A percentile compares a stretch with the other conserved stretches of the same genome.
phyloP scores from a whole-genome alignment of 2,888 invertebrate species.

The Marasmarcha lunaedactyla region DNA sequence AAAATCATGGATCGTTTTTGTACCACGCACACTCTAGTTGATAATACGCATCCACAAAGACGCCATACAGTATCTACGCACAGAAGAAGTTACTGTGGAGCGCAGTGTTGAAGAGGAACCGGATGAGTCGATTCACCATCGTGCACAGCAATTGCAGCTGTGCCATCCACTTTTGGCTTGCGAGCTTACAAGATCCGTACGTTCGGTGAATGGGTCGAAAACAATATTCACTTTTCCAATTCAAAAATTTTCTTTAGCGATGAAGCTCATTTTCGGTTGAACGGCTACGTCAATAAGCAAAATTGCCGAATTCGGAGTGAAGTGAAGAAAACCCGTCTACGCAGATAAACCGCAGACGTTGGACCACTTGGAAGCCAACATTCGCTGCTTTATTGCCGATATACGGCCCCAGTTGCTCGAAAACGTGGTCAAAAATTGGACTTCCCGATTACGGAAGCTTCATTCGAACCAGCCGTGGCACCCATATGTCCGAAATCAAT shows the following conservation, averaged over 20 bases:
- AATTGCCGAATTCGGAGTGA: too few species aligned
- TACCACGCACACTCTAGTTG: too few species aligned
- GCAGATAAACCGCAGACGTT: too few species aligned
- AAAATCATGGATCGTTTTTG: too few species aligned
- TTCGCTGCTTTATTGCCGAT: conserved; percentile 15
- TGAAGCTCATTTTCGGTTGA: too few species aligned
- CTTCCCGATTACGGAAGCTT: conserved; percentile 17
- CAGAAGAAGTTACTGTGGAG: conserved; percentile 14
- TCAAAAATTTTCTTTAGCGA: too few species aligned
- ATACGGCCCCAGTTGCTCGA: conserved; percentile 10
- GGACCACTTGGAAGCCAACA: conserved; percentile 8
- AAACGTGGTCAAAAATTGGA: conserved; percentile 19
- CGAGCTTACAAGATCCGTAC: conserved; percentile 16
- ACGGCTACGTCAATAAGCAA: too few species aligned
- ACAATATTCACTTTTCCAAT: too few species aligned
- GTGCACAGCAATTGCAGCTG: too few species aligned
- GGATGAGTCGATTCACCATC: conserved; percentile 17
- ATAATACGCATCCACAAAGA: too few species aligned
- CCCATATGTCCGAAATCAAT: conserved; percentile 13
- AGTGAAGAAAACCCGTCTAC: too few species aligned
- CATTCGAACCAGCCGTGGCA: conserved; percentile 16
- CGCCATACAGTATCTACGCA: conserved; percentile 13
- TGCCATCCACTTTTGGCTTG: conserved; percentile 19
- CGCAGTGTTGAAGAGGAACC: conserved; percentile 17
- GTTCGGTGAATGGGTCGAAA: conserved; percentile 20